Evolutionary conservation across 2,113 vertebrate genomes (phyloP).

Genomic region (Neolamprologus brichardi): DNA sequence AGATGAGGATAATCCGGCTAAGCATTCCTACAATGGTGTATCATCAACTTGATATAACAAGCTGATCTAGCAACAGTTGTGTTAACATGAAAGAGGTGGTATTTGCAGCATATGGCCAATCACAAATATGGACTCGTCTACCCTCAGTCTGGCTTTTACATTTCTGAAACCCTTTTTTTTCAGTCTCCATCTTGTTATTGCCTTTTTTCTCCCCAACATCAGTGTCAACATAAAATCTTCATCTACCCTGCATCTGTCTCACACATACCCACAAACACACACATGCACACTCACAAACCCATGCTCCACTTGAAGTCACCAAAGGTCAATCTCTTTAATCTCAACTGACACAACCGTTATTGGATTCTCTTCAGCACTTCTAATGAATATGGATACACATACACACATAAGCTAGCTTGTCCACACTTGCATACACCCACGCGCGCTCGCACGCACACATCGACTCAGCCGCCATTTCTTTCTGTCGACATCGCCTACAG

Average conservation of each 20-base stretch:
- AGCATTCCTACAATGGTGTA: neutral
- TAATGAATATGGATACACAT: slow-evolving; percentile 86
- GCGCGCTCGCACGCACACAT: neutral
- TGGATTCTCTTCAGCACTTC: slow-evolving; percentile 35
- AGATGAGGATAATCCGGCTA: neutral
- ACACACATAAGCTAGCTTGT: slow-evolving; percentile 16
- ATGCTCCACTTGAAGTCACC: slow-evolving; percentile 20
- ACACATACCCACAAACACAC: neutral
- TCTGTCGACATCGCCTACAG: slow-evolving; percentile 70
- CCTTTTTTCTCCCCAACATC: neutral
- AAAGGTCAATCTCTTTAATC: slow-evolving; percentile 77
- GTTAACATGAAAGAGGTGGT: neutral
- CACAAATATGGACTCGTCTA: neutral
- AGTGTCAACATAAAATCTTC: neutral
- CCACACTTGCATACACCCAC: neutral
- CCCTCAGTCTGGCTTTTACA: neutral
- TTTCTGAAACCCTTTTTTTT: neutral
- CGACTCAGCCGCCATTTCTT: slow-evolving; percentile 25
- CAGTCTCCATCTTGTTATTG: neutral
- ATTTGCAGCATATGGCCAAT: neutral
- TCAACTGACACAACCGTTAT: slow-evolving; percentile 63
- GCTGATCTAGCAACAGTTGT: neutral
- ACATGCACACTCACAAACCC: neutral
- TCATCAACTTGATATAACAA: neutral
- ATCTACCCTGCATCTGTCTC: neutral